Evolutionary conservation across 1,140 invertebrate species (phyloP).

Genomic region (Proctacanthus coquilletti): DNA sequence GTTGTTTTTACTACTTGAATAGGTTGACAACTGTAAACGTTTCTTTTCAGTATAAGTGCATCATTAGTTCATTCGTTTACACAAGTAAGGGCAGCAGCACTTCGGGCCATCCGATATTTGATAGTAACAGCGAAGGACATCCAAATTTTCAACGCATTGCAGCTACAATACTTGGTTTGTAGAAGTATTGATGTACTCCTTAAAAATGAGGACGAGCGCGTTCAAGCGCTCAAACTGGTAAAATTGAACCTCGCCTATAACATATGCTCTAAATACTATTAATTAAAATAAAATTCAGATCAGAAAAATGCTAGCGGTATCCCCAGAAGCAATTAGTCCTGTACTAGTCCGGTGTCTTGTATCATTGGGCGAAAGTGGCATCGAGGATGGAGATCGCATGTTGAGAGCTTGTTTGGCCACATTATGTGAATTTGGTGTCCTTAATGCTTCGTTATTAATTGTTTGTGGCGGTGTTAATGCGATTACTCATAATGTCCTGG

Average conservation of each 20-base stretch:
- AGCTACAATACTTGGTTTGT: conserved; percentile 61
- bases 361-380: conserved; percentile 63
- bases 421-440: conserved; percentile 70
- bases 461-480: conserved; percentile 68
- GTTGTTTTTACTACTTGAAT: neutral
- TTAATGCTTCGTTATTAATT: conserved; percentile 68
- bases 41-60: conserved; percentile 58
- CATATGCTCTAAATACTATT: neutral
- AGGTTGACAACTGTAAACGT: neutral
- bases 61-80: conserved; percentile 71
- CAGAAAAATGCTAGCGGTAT: conserved; percentile 25
- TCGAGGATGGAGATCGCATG: conserved; percentile 63
- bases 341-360: conserved; percentile 56
- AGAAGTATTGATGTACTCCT: conserved; percentile 68
- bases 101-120: conserved; percentile 72
- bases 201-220: conserved; percentile 74
- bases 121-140: conserved; percentile 62
- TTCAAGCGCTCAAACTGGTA: conserved; percentile 75
- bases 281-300: conserved; percentile 8
- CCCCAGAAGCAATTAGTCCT: conserved; percentile 28
- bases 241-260: conserved; percentile 18
- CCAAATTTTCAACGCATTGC: conserved; percentile 56
- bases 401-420: conserved; percentile 68
- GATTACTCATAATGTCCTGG: conserved; percentile 62
- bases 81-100: conserved; percentile 72